Evolutionary conservation across 2,113 vertebrate genomes (phyloP), one percentile per base, ranked within the genome.

Genomic region (Nymphicus hollandicus): DNA sequence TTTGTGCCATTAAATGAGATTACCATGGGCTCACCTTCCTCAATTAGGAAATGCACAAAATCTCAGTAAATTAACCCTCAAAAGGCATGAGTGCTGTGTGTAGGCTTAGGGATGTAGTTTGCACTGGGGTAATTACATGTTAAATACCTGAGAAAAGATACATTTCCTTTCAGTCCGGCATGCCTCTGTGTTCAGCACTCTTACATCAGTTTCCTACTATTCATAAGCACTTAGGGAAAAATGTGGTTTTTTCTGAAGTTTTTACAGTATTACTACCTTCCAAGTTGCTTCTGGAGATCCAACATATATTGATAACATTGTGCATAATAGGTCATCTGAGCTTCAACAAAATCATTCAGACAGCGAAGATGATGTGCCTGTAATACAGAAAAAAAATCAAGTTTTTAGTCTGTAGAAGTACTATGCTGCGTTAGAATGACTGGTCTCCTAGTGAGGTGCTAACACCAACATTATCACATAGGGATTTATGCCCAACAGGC

Each of bases 221-320:
- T 58, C 39, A 71, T 5, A 81, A 81, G 13, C 20, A 52, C 37
- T 81, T 81, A 64, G 10, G 44, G 49, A 31, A 90, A 81, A 24
- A 4, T 6, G 7, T 2, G 4, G 3, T 49, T 79, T 64, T 72
- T 14, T 13, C 33, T 43, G 1, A 86, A 44, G n/a, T 61, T 92
- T 66, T 84, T 39, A 72, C 58, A 91, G 65, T 43, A 23, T 69
- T 92, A 50, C 83, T 95, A 99, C 99, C 99, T 99, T 98, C 99
- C 99, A 90, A 99, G 98, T 84, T 99, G 99, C 96, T 99, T 99
- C 73, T 99, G 99, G 37, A 99, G 99, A 91, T 99, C 99, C 97
- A 99, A 97, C 99, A 99, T 99, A 91, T 99, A 99, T 82, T 99
- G 99, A 98, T 99, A 99, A 98, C 99, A 99, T 66, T 99, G 99